Percentiles rank a stretch among this genome's conserved stretches.
These are phyloP conservation scores for Hypselothyrea guttata DNA, from an alignment of 2,888 invertebrate species.

Conservation along the genomic window DNA sequence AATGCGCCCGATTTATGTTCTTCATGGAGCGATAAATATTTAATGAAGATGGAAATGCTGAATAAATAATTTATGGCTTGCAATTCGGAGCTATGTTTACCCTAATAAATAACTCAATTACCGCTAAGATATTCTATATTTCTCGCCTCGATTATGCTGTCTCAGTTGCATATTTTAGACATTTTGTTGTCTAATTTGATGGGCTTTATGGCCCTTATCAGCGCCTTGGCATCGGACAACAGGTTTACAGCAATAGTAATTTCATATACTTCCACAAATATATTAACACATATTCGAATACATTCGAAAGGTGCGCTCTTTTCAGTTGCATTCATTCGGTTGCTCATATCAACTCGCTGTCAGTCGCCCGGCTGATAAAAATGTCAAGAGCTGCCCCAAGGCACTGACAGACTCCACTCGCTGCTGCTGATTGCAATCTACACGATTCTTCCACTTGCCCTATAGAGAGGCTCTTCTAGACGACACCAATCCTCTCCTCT, in stretches of 20 bases:
- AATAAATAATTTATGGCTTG: slow-evolving; percentile 42
- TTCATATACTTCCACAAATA: no score
- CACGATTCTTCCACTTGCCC: slow-evolving; percentile 44
- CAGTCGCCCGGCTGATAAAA: slow-evolving; percentile 45
- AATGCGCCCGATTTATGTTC: slow-evolving; percentile 38
- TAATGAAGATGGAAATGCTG: slow-evolving; percentile 47
- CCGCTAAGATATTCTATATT: slow-evolving; percentile 19
- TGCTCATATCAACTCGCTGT: slow-evolving; percentile 40
- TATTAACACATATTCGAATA: slow-evolving; percentile 39
- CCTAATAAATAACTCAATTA: slow-evolving; percentile 25
- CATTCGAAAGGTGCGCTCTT: slow-evolving; percentile 6
- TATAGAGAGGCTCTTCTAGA: slow-evolving; percentile 25
- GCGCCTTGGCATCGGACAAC: not conserved
- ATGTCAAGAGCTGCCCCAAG: slow-evolving; percentile 44
- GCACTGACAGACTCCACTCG: slow-evolving; percentile 44
- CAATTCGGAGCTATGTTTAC: slow-evolving; percentile 16
- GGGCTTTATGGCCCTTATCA: slow-evolving; percentile 35
- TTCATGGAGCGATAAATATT: slow-evolving; percentile 60
- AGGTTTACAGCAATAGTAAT: not conserved
- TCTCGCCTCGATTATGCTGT: slow-evolving; percentile 34
- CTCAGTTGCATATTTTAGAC: slow-evolving; percentile 36
- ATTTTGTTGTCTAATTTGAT: slow-evolving; percentile 49
- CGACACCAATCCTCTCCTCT: not conserved
- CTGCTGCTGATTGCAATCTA: slow-evolving; percentile 45
- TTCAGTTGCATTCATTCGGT: slow-evolving; percentile 35